Evolutionary conservation across 2,113 vertebrate species (phyloP).

Genomic region (Oenanthe oenanthe): DNA sequence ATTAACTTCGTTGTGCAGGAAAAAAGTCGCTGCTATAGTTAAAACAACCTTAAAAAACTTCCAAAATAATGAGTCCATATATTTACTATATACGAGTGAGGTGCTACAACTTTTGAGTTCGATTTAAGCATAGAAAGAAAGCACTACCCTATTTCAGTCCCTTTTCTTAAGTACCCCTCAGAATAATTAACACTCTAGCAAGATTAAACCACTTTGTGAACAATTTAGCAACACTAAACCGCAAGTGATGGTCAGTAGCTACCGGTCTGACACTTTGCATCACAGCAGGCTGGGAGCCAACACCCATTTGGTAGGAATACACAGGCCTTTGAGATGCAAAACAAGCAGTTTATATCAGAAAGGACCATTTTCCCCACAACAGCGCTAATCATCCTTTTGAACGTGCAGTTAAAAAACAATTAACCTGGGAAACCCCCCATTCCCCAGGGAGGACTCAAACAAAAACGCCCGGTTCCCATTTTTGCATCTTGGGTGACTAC

Average conservation of each 20-base stretch:
- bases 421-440: background rate
- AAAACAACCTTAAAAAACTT: background rate
- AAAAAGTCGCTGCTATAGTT: background rate
- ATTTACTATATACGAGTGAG: background rate
- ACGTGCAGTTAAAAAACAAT: background rate
- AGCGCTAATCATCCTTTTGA: background rate
- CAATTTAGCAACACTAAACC: background rate
- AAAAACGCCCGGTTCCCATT: rapidly evolving
- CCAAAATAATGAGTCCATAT: background rate
- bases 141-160: background rate
- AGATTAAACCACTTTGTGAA: background rate
- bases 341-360: background rate
- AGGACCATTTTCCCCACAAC: background rate
- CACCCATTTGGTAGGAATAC: background rate
- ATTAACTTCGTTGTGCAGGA: background rate
- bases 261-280: background rate
- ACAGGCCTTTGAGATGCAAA: background rate
- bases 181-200: background rate
- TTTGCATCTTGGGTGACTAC: background rate
- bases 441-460: background rate
- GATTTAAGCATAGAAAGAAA: background rate
- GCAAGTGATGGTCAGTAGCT: background rate
- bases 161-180: background rate
- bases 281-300: background rate
- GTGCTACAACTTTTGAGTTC: background rate